Percentiles rank a stretch among this genome's conserved stretches.
These are phyloP conservation scores for Siniperca scherzeri DNA, from an alignment of 2,797 vertebrate genomes.

Conservation along the genomic window DNA sequence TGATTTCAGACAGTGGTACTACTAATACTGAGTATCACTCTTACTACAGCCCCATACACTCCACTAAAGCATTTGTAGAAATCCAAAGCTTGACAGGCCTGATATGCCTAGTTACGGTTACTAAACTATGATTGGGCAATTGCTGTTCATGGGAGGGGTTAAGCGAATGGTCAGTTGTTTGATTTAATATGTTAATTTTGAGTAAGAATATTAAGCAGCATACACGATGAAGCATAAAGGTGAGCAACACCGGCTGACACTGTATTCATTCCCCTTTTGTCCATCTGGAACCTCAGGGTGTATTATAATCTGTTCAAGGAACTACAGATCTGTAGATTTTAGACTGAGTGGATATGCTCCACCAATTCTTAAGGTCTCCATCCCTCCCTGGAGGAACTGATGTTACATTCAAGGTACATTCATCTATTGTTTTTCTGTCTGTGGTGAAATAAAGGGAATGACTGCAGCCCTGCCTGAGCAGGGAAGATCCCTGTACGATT, in stretches of 20 bases:
- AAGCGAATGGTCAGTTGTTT: not conserved
- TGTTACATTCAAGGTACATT: conserved; percentile 58
- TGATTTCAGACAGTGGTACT: not conserved
- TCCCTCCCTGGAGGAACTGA: conserved; percentile 39
- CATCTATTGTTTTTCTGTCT: conserved; percentile 62
- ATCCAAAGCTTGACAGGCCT: conserved; percentile 5
- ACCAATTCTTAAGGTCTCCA: conserved; percentile 36
- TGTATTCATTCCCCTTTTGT: conserved; percentile 26
- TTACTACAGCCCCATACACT: not conserved
- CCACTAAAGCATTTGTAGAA: not conserved
- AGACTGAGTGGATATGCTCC: conserved; percentile 44
- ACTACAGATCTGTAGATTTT: conserved; percentile 39
- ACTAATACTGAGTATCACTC: not conserved
- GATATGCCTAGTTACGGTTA: conserved; percentile 8
- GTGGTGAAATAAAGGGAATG: conserved; percentile 56
- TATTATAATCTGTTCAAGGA: conserved; percentile 36
- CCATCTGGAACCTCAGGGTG: conserved; percentile 45
- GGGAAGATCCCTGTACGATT: conserved; percentile 56
- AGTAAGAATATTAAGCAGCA: conserved; percentile 31
- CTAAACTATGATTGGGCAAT: conserved; percentile 21
- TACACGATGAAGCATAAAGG: conserved; percentile 48
- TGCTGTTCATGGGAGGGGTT: conserved; percentile 5
- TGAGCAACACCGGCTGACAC: conserved; percentile 23
- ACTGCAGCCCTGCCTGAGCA: conserved; percentile 43
- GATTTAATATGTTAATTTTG: conserved; percentile 46